Conservation (phyloP, 2,113 vertebrate species). For the Zootoca vivipara region DNA sequence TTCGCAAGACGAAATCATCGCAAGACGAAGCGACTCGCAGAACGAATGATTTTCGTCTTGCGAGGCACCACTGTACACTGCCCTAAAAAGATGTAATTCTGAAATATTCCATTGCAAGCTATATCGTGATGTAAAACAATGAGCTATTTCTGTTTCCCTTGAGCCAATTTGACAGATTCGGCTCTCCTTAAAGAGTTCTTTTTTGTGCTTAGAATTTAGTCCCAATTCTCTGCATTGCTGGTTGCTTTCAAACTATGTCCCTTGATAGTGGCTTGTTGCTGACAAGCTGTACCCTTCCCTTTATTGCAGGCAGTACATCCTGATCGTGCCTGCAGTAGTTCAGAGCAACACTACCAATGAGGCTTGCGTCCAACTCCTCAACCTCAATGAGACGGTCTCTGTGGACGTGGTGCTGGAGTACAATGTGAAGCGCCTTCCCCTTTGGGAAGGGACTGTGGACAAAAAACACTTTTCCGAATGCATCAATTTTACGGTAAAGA, state of each 20-base stretch:
- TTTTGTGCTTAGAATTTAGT: too few relatives aligned
- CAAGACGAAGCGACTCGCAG: too few relatives aligned
- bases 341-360: slow-evolving; percentile 34
- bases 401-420: slow-evolving; percentile 53
- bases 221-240: not conserved
- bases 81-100: too few relatives aligned
- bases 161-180: too few relatives aligned
- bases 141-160: too few relatives aligned
- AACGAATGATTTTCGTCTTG: too few relatives aligned
- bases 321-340: slow-evolving; percentile 51
- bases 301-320: slow-evolving; percentile 50
- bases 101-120: too few relatives aligned
- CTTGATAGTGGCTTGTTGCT: not conserved
- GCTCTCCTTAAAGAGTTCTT: too few relatives aligned
- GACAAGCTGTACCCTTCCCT: not conserved
- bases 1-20: too few relatives aligned
- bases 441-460: slow-evolving; percentile 45
- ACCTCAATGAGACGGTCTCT: slow-evolving; percentile 46
- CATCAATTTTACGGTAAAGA: slow-evolving; percentile 48
- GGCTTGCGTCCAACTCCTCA: slow-evolving; percentile 58
- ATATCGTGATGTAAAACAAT: too few relatives aligned
- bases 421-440: slow-evolving; percentile 21
- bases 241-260: not conserved
- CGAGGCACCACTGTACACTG: too few relatives aligned
- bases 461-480: slow-evolving; percentile 46